Evolutionary conservation across 1,140 invertebrate species (phyloP).

Genomic region (Panagrolaimus sp.): DNA sequence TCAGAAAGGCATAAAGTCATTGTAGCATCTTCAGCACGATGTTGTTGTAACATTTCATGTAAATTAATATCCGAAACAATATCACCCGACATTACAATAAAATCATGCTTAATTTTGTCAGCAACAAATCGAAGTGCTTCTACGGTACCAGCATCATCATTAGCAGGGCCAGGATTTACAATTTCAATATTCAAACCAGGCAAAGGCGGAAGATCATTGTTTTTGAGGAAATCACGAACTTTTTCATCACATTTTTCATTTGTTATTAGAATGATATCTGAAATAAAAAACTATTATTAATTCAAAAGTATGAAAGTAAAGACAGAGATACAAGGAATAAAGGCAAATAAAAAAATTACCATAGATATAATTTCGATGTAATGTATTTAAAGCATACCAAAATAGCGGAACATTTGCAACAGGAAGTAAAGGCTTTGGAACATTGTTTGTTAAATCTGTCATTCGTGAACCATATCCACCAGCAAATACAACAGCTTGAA

Average conservation of each 20-base stretch:
- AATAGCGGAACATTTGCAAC: slow-evolving; percentile 44
- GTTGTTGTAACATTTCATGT: slow-evolving; percentile 33
- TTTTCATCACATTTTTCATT: slow-evolving; percentile 25
- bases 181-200: slow-evolving; percentile 35
- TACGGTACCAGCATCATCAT: slow-evolving; percentile 44
- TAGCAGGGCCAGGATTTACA: slow-evolving; percentile 12
- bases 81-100: slow-evolving; percentile 40
- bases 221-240: slow-evolving; percentile 18
- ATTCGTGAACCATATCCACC: slow-evolving; percentile 45
- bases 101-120: slow-evolving; percentile 32
- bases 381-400: slow-evolving; percentile 45
- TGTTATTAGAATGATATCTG: slow-evolving; percentile 30
- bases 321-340: neutral
- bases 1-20: slow-evolving; percentile 42
- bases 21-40: slow-evolving; percentile 30
- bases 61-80: slow-evolving; percentile 42
- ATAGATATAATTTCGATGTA: slow-evolving; percentile 32
- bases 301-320: neutral
- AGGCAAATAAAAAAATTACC: slow-evolving; percentile 26
- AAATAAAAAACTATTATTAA: slow-evolving; percentile 22
- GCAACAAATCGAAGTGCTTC: slow-evolving; percentile 37
- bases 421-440: slow-evolving; percentile 41
- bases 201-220: slow-evolving; percentile 27
- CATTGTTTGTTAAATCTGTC: slow-evolving; percentile 33
- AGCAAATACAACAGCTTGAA: slow-evolving; percentile 45